Evolutionary conservation across 2,797 vertebrate genomes (phyloP).

Genomic region (Megaceryle alcyon): DNA sequence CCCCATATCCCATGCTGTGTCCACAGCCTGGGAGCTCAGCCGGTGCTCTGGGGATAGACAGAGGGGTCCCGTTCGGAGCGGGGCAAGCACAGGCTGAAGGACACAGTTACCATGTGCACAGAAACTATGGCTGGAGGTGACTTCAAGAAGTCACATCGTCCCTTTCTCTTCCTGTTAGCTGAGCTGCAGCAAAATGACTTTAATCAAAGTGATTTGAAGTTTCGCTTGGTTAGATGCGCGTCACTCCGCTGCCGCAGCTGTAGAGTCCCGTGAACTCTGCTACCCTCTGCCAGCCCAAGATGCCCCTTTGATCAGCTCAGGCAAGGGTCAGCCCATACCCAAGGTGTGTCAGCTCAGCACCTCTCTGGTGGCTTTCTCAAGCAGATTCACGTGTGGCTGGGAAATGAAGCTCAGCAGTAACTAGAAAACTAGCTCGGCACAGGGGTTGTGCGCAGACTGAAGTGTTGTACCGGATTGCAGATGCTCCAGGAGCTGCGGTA

Average conservation of each 20-base stretch:
- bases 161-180: neutral
- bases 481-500: fast-evolving
- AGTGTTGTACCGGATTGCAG: fast-evolving
- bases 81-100: neutral
- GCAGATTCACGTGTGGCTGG: fast-evolving
- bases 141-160: neutral
- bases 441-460: neutral
- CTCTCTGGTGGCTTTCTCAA: fast-evolving
- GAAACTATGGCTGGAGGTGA: neutral
- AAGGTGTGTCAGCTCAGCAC: fast-evolving
- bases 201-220: fast-evolving
- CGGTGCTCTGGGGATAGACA: fast-evolving
- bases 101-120: fast-evolving
- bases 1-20: fast-evolving
- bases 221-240: fast-evolving
- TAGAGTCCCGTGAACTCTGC: fast-evolving
- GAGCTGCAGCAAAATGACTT: neutral
- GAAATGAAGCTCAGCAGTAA: neutral
- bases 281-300: fast-evolving
- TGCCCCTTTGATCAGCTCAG: fast-evolving
- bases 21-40: neutral
- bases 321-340: neutral
- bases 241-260: neutral
- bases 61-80: fast-evolving
- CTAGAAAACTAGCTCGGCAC: neutral